These are phyloP conservation scores for Nerophis lumbriciformis DNA, from an alignment of 2,113 vertebrate genomes.

Conservation along the genomic window DNA sequence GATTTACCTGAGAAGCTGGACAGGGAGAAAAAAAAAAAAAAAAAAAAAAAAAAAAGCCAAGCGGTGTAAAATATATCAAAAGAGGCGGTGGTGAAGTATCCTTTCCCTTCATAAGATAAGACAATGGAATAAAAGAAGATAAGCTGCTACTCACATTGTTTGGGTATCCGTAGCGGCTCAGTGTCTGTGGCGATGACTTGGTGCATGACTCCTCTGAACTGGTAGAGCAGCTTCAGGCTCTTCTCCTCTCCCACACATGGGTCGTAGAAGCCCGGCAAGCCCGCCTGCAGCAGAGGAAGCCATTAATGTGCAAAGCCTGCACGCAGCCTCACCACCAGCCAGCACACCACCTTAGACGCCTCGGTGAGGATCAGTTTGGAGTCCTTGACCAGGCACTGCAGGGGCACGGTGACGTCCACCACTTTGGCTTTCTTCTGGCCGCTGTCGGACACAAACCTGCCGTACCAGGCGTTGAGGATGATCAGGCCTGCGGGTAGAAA, in stretches of 20 bases:
- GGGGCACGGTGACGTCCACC: constrained; percentile 90
- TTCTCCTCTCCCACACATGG: constrained; percentile 95
- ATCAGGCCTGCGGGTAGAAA: constrained; percentile 78
- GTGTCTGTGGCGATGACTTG: constrained; percentile 87
- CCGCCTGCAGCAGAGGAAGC: constrained; percentile 67
- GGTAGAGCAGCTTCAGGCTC: constrained; percentile 91
- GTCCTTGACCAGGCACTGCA: constrained; percentile 96
- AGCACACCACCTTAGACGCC: constrained; percentile 82
- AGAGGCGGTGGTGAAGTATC: too few relatives aligned
- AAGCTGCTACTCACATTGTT: constrained; percentile 84
- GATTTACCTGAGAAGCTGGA: too few relatives aligned
- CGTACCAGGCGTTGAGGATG: constrained; percentile 94
- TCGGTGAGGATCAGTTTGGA: constrained; percentile 96
- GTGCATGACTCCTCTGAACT: constrained; percentile 92
- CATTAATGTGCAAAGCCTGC: background rate
- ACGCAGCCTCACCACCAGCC: background rate
- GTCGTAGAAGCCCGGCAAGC: constrained; percentile 94
- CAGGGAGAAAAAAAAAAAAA: too few relatives aligned
- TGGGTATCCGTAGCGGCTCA: constrained; percentile 91
- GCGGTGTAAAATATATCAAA: too few relatives aligned
- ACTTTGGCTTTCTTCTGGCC: constrained; percentile 85
- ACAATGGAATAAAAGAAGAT: too few relatives aligned
- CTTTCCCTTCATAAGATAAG: too few relatives aligned
- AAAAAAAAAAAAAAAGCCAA: too few relatives aligned
- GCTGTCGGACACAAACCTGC: constrained; percentile 90